These are phyloP conservation scores for Lerema accius DNA, from an alignment of 1,140 invertebrate species.

Conservation along the genomic window DNA sequence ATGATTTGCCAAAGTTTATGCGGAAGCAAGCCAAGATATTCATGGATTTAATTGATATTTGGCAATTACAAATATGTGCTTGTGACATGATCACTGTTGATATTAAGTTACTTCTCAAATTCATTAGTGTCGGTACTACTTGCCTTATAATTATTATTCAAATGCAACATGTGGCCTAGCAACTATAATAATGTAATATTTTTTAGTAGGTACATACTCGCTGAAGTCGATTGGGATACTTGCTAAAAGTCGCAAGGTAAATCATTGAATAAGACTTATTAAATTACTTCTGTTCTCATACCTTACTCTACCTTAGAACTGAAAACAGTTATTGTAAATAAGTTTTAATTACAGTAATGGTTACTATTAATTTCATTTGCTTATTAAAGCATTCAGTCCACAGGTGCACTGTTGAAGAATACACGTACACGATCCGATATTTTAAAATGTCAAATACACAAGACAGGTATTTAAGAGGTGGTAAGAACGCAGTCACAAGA, in stretches of 20 bases:
- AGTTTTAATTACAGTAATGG: constrained; percentile 8
- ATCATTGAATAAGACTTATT: too few species aligned
- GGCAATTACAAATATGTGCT: constrained; percentile 45
- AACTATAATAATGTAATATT: neutral
- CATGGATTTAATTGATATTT: constrained; percentile 49
- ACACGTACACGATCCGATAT: neutral
- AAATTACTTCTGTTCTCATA: too few species aligned
- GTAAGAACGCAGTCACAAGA: neutral
- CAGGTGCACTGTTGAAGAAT: neutral
- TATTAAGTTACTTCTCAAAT: constrained; percentile 54
- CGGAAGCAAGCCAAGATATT: constrained; percentile 54
- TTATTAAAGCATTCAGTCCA: neutral
- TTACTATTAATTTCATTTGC: neutral
- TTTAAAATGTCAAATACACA: neutral
- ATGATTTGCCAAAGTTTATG: constrained; percentile 45
- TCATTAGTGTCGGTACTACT: constrained; percentile 52
- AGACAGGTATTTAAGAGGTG: neutral
- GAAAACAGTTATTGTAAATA: neutral
- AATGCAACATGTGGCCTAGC: neutral
- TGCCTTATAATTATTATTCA: constrained; percentile 57
- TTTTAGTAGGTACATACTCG: too few species aligned
- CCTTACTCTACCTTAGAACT: neutral
- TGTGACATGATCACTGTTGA: constrained; percentile 57
- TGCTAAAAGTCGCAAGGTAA: neutral
- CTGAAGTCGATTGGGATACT: too few species aligned